phyloP scores from a whole-genome alignment of 2,797 vertebrate species.

The Momotus momota region DNA sequence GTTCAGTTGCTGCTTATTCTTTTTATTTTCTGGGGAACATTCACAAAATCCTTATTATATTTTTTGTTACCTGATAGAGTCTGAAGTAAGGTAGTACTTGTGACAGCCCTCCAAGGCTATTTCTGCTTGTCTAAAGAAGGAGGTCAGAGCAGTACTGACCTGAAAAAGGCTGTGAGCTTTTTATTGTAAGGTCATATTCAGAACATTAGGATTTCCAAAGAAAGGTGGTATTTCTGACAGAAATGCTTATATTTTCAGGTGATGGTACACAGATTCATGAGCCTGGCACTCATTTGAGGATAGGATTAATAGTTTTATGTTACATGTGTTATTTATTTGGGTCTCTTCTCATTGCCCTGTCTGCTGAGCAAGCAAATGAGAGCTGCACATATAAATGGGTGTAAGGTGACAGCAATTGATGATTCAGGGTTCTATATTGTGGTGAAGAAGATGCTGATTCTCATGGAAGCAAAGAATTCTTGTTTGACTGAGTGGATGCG shows the following conservation, averaged over 20 bases:
- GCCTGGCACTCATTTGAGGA: not conserved
- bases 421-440: slow-evolving; percentile 31
- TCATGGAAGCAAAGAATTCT: not conserved
- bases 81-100: not conserved
- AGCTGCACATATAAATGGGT: not conserved
- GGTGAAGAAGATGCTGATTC: not conserved
- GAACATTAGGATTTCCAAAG: not conserved
- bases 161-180: not conserved
- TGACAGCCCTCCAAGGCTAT: not conserved
- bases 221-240: not conserved
- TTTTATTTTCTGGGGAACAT: not conserved
- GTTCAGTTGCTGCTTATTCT: not conserved
- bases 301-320: not conserved
- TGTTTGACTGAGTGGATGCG: not conserved
- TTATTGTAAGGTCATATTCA: not conserved
- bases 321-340: not conserved
- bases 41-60: not conserved
- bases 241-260: not conserved
- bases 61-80: not conserved
- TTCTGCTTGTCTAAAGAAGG: not conserved
- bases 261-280: not conserved
- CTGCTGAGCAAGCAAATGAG: not conserved
- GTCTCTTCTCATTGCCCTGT: not conserved
- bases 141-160: not conserved
- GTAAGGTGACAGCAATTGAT: not conserved